These are phyloP conservation scores for Coremacera marginata DNA, from an alignment of 2,888 invertebrate species.

Conservation along the genomic window DNA sequence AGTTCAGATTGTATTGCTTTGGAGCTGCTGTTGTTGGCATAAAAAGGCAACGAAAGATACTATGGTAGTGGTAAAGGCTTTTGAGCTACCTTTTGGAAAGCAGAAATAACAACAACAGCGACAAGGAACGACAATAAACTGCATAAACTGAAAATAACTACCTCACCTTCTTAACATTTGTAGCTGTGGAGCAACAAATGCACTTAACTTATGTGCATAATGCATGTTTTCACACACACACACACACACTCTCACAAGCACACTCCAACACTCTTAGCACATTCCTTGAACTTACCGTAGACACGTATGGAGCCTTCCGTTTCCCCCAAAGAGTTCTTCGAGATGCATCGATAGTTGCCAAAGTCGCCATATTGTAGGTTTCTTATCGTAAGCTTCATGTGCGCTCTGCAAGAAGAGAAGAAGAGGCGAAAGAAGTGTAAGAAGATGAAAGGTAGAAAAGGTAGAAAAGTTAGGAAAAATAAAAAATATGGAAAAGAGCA, in stretches of 20 bases:
- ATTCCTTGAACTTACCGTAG: constrained; percentile 78
- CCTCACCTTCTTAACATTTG: constrained; percentile 50
- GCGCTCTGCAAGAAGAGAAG: constrained; percentile 73
- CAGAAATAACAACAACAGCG: constrained; percentile 47
- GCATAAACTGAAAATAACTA: constrained; percentile 46
- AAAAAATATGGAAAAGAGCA: neutral
- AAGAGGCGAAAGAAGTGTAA: constrained; percentile 7
- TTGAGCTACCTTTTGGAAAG: constrained; percentile 34
- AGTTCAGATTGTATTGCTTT: constrained; percentile 9
- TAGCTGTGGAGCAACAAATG: constrained; percentile 53
- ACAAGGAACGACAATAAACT: neutral
- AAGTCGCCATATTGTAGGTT: constrained; percentile 87
- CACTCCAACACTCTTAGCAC: neutral
- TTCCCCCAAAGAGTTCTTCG: constrained; percentile 93
- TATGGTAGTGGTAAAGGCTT: constrained; percentile 58
- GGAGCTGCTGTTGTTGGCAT: neutral
- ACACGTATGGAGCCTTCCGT: constrained; percentile 93
- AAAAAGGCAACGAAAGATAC: neutral
- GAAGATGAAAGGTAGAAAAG: neutral
- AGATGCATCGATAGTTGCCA: constrained; percentile 92
- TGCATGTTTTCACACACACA: constrained; percentile 10
- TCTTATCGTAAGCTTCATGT: constrained; percentile 89
- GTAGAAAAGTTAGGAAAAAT: neutral
- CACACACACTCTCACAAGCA: constrained; percentile 8
- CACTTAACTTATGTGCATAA: constrained; percentile 52